These are phyloP conservation scores for Echeneis naucrates DNA, from an alignment of 2,797 vertebrate species.

Conservation along the genomic window DNA sequence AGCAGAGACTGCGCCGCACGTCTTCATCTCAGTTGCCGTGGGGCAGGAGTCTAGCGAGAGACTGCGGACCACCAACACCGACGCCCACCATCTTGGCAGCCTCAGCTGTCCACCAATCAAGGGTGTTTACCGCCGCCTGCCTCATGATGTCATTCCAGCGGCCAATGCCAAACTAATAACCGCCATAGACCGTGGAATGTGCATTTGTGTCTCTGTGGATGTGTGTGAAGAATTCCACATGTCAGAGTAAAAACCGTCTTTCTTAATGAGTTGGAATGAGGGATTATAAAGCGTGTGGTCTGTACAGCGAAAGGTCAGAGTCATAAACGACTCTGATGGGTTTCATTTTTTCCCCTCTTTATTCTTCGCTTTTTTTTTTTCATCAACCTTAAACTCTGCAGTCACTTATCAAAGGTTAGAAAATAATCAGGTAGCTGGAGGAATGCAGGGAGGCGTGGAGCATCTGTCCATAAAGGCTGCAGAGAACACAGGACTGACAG, in stretches of 20 bases:
- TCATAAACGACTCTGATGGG: constrained; percentile 64
- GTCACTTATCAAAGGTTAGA: constrained; percentile 76
- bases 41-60: constrained; percentile 58
- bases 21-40: constrained; percentile 51
- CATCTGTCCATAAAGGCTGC: constrained; percentile 49
- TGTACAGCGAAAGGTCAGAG: constrained; percentile 73
- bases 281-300: constrained; percentile 64
- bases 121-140: constrained; percentile 78
- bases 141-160: constrained; percentile 80
- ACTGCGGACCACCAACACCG: constrained; percentile 80
- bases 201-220: constrained; percentile 56
- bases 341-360: constrained; percentile 58
- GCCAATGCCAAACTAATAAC: constrained; percentile 79
- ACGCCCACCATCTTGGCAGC: constrained; percentile 78
- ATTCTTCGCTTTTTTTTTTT: constrained; percentile 34
- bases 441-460: constrained; percentile 60
- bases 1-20: constrained; percentile 42
- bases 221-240: constrained; percentile 75
- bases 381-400: constrained; percentile 53
- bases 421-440: constrained; percentile 68
- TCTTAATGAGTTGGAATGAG: constrained; percentile 74
- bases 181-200: constrained; percentile 63
- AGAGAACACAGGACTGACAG: constrained; percentile 44
- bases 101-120: constrained; percentile 80
- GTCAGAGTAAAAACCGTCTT: constrained; percentile 63